Evolutionary conservation across 2,888 invertebrate species (phyloP), one percentile per base, ranked within the genome.

Genomic region (Coenonympha glycerion): DNA sequence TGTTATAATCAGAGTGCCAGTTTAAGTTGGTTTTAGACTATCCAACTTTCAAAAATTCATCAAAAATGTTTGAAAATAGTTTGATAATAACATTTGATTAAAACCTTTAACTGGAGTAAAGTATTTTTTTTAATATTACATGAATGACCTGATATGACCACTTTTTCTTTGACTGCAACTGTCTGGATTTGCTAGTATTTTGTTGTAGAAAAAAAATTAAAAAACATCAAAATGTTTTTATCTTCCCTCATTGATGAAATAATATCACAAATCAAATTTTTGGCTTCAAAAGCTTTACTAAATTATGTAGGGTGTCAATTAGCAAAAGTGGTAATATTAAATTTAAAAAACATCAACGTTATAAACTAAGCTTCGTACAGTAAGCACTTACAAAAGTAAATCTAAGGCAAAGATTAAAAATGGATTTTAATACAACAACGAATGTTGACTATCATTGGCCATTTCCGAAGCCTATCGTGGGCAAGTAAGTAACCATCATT

Each of bases 361-460:
- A 66, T 83, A 59, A 68, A 61, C 34, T 74, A 64, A 73, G 60
- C 71, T 57, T n/a, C n/a, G n/a, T n/a, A n/a, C n/a, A 60, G 64
- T 21, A 1, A 6, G 19, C 21, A 18, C 13, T 2, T 21, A 11
- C 11, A 2, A 8, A 8, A 9, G 15, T 8, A 3, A 15, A 8
- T 6, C 15, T 13, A 2, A 21, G 3, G 11, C n/a, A 2, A 9
- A 44, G 46, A 18, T 45, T 49, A 55, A 68, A 55, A 54, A 87
- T 87, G 76, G 79, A 88, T 66, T 90, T 90, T 60, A 68, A 71
- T 53, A 87, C 89, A 4, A 79, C 77, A 22, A 78, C 74, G 44
- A 82, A 81, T 53, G 79, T 71, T 52, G 90, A 90, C 57, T 91
- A 77, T 62, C 82, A 79, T 63, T 91, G 91, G 91, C 91, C 91